phyloP scores from a whole-genome alignment of 2,888 invertebrate species.

The Dynastes tityus region DNA sequence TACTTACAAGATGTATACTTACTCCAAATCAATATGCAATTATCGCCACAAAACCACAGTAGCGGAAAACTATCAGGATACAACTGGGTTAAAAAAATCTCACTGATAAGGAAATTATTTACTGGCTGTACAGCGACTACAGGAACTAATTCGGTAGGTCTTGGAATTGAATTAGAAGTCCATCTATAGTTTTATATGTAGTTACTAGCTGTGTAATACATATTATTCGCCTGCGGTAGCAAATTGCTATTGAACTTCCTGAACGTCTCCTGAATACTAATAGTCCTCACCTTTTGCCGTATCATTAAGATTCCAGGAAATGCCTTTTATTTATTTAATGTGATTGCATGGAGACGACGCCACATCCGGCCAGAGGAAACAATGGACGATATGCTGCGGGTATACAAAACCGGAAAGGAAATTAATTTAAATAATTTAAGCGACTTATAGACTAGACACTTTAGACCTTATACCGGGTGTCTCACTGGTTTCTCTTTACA shows the following conservation, averaged over 20 bases:
- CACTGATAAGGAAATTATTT: no score
- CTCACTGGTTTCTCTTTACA: background rate
- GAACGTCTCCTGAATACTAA: conserved; percentile 37
- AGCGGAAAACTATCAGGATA: no score
- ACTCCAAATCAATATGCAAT: no score
- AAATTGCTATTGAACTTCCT: conserved; percentile 27
- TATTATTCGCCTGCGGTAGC: background rate
- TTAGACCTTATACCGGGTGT: background rate
- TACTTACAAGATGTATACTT: no score
- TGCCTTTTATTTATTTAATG: conserved; percentile 47
- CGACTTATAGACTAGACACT: background rate
- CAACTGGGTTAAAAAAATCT: no score
- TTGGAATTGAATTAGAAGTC: no score
- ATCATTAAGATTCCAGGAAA: conserved; percentile 50
- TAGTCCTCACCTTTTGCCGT: background rate
- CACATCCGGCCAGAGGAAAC: conserved; percentile 49
- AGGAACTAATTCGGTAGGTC: no score
- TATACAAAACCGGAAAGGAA: conserved; percentile 10
- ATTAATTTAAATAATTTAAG: conserved; percentile 25
- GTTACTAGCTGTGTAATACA: background rate
- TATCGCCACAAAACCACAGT: no score
- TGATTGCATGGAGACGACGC: conserved; percentile 44
- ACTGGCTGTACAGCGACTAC: no score
- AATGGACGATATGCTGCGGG: conserved; percentile 18
- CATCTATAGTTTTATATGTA: no score